These are phyloP conservation scores for Hoplias malabaricus DNA, from an alignment of 2,113 vertebrate genomes.

Conservation along the genomic window DNA sequence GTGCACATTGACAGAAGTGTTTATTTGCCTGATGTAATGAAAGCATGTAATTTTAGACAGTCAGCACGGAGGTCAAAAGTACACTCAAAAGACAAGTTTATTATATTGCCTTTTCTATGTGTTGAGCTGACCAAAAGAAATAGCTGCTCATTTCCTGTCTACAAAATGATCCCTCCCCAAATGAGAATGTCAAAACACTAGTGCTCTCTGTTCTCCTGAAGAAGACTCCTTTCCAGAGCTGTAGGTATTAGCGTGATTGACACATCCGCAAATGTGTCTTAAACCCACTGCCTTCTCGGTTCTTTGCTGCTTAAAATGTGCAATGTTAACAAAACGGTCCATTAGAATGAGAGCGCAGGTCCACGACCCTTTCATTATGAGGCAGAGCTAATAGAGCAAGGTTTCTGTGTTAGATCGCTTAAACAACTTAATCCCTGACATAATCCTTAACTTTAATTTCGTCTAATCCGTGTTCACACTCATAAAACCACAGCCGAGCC, in stretches of 20 bases:
- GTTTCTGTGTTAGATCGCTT: conserved; percentile 60
- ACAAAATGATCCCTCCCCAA: conserved; percentile 28
- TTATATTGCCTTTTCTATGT: neutral
- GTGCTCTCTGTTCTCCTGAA: conserved; percentile 6
- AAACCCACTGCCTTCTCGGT: conserved; percentile 15
- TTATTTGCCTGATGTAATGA: neutral
- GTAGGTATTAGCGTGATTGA: conserved; percentile 42
- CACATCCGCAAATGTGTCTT: conserved; percentile 33
- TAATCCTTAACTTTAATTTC: conserved; percentile 77
- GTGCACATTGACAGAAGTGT: neutral
- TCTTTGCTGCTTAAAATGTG: conserved; percentile 49
- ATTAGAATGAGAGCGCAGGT: conserved; percentile 63
- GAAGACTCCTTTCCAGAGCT: conserved; percentile 12
- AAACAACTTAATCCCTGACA: conserved; percentile 76
- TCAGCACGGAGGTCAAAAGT: neutral
- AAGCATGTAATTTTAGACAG: neutral
- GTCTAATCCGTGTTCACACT: conserved; percentile 68
- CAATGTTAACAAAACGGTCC: conserved; percentile 61
- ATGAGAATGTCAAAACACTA: conserved; percentile 10
- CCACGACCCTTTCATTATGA: conserved; percentile 58
- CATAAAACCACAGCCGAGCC: conserved; percentile 60
- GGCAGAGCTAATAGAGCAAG: conserved; percentile 54
- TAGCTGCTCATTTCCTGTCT: neutral
- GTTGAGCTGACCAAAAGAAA: neutral
- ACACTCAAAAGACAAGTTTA: neutral